phyloP scores from a whole-genome alignment of 1,140 invertebrate species.

The Polyergus mexicanus region DNA sequence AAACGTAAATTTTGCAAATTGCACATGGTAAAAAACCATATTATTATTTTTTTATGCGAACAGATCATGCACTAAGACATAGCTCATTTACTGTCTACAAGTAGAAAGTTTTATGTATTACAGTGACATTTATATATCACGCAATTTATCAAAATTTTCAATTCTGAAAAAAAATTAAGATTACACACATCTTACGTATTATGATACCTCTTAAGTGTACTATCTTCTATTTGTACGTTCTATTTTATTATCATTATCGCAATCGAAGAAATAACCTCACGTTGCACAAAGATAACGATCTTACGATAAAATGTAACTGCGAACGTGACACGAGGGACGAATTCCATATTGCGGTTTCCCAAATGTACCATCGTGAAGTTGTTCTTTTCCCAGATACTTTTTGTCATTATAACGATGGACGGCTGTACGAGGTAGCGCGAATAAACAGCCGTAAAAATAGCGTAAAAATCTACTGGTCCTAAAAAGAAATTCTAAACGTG shows the following conservation, averaged over 20 bases:
- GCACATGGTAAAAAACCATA: neutral
- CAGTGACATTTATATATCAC: neutral
- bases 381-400: slow-evolving; percentile 42
- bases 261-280: slow-evolving; percentile 33
- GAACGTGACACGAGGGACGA: slow-evolving; percentile 45
- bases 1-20: slow-evolving; percentile 29
- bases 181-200: no score
- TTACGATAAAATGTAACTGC: slow-evolving; percentile 20
- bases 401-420: slow-evolving; percentile 59
- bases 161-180: neutral
- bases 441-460: slow-evolving; percentile 56
- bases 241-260: neutral
- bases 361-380: slow-evolving; percentile 39
- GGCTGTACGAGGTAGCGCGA: slow-evolving; percentile 16
- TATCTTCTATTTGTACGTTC: neutral
- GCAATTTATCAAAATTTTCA: neutral
- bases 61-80: no score
- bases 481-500: slow-evolving; percentile 67
- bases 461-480: slow-evolving; percentile 55
- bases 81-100: neutral
- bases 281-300: slow-evolving; percentile 17
- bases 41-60: neutral
- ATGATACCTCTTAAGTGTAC: neutral
- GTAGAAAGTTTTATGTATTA: neutral
- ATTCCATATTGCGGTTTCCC: slow-evolving; percentile 48